Evolutionary conservation across 2,113 vertebrate species (phyloP), one percentile per base, ranked within the genome.

Genomic region (Herpailurus yagouaroundi): DNA sequence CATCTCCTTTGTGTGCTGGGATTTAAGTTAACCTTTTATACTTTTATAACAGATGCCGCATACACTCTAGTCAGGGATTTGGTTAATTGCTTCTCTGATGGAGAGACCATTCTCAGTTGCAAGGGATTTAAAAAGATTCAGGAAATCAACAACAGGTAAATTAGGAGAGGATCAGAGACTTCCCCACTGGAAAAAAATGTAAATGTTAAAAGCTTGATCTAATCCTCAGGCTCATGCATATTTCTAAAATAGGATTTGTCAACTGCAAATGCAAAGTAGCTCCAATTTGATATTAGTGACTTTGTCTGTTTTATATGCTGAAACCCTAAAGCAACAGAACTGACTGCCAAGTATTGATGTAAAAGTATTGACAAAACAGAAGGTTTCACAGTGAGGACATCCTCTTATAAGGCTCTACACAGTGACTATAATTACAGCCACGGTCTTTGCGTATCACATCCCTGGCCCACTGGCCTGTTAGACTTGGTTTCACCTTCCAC

Each of bases 241-340:
- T 95, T 98, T 98, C 98, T 98, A 98, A 98, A 98, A 98, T 88
- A 97, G 98, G 97, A 98, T 99, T 98, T 98, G 98, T 98, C 98
- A 98, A 98, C 97, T 97, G 92, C 84, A 97, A 93, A 98, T 98
- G 97, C 97, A 98, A 99, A 99, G 97, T 87, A 97, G 96, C 63
- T 98, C 96, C 97, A 97, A 86, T 98, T 95, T 98, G 19, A 95
- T 98, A 96, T 98, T 97, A 98, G 96, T 94, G 94, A 98, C 96
- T 98, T 97, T 97, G 98, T 98, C 98, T 98, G 93, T 91, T 98
- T 98, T 95, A 98, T 92, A 98, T 97, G 98, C 98, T 96, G 98
- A 98, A 98, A 97, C 97, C 98, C 97, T 98, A 97, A 95, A 98
- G 96, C 97, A 97, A 96, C 97, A 98, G 98, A 98, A 98, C 97